These are phyloP conservation scores for Tetramorium simillimum DNA, from an alignment of 1,140 invertebrate genomes.

Conservation along the genomic window DNA sequence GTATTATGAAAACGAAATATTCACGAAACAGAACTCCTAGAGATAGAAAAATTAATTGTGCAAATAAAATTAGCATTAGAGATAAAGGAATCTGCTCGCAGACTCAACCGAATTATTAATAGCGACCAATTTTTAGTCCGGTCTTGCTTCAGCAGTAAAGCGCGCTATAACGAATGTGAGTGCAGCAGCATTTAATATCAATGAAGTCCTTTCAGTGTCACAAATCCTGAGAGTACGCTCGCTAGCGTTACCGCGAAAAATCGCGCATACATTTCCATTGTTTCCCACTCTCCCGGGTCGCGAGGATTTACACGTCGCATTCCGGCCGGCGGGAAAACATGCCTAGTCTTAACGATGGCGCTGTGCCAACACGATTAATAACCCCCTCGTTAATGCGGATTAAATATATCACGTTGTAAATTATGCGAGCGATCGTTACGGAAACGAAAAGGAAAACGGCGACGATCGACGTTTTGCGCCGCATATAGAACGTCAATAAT, in stretches of 20 bases:
- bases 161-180: conserved; percentile 1
- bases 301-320: conserved; percentile 31
- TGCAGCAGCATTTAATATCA: conserved; percentile 51
- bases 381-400: conserved; percentile 31
- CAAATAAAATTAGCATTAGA: conserved; percentile 33
- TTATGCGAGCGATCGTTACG: background rate
- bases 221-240: conserved; percentile 26
- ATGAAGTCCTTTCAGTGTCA: conserved; percentile 45
- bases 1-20: background rate
- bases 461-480: background rate
- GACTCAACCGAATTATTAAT: conserved; percentile 9
- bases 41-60: background rate
- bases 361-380: conserved; percentile 35
- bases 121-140: background rate
- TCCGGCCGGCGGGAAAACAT: background rate
- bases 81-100: background rate
- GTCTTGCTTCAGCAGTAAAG: background rate
- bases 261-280: conserved; percentile 54
- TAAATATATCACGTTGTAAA: conserved; percentile 52
- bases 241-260: conserved; percentile 35
- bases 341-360: conserved; percentile 12
- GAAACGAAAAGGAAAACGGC: background rate
- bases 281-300: background rate
- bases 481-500: background rate
- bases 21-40: background rate